phyloP scores from a whole-genome alignment of 1,140 invertebrate species.

The Glomeris maerens region DNA sequence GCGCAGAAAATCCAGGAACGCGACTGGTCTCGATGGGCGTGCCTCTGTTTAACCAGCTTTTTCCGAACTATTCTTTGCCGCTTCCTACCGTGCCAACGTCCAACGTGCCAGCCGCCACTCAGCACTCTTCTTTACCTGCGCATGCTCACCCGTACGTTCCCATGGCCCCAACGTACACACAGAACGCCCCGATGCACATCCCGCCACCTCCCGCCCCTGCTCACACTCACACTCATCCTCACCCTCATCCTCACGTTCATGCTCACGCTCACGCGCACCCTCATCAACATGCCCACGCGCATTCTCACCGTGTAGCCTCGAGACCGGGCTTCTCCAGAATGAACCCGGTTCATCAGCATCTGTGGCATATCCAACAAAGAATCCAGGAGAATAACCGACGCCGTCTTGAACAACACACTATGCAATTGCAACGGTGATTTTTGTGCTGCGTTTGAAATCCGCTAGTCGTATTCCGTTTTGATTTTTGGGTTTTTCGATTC shows the following conservation, averaged over 20 bases:
- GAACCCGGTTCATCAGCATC: conserved; percentile 52
- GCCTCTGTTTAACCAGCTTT: too few relatives aligned
- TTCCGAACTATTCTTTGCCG: conserved; percentile 1
- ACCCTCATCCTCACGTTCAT: conserved; percentile 5
- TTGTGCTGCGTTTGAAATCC: too few relatives aligned
- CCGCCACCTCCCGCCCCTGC: conserved; percentile 4
- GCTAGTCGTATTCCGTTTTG: too few relatives aligned
- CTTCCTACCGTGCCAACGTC: neutral
- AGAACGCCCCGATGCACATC: neutral
- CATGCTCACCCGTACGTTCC: conserved; percentile 18
- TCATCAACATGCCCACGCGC: conserved; percentile 9
- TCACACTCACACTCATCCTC: conserved; percentile 8
- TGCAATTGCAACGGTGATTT: conserved; percentile 25
- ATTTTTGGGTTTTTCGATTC: too few relatives aligned
- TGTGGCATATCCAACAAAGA: conserved; percentile 56
- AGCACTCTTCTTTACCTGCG: conserved; percentile 15
- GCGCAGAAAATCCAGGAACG: too few relatives aligned
- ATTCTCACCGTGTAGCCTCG: conserved; percentile 8
- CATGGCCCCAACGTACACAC: conserved; percentile 13
- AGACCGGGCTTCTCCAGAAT: conserved; percentile 37
- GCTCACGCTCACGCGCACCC: conserved; percentile 12
- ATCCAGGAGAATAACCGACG: conserved; percentile 50
- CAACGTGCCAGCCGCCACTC: conserved; percentile 10
- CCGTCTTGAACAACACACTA: conserved; percentile 33
- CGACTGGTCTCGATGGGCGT: too few relatives aligned